These are phyloP conservation scores for Leptobrachium leishanense DNA, from an alignment of 2,113 vertebrate genomes.

Conservation along the genomic window DNA sequence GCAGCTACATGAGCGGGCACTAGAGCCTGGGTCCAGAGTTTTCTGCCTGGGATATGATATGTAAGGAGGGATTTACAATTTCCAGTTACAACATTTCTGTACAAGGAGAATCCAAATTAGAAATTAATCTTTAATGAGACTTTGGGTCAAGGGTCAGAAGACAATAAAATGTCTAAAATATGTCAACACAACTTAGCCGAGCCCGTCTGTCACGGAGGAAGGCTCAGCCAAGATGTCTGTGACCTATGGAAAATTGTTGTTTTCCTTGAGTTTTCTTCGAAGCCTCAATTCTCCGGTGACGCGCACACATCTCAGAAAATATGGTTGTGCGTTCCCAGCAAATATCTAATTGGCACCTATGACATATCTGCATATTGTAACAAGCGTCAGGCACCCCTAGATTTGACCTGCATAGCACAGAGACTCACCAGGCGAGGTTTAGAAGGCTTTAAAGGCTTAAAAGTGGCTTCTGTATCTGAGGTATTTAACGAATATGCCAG, in stretches of 20 bases:
- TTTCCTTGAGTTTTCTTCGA: neutral
- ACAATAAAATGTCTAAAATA: neutral
- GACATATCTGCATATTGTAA: slow-evolving; percentile 30
- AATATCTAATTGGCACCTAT: slow-evolving; percentile 28
- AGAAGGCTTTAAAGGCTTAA: neutral
- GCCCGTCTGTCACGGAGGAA: neutral
- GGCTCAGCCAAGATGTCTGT: neutral
- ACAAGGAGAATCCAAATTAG: neutral
- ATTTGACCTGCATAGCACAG: slow-evolving; percentile 19
- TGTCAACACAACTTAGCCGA: neutral
- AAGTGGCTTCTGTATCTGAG: slow-evolving; percentile 3
- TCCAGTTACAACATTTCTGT: no score
- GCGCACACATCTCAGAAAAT: slow-evolving; percentile 8
- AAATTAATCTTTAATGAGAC: neutral
- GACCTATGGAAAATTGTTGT: neutral
- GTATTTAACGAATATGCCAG: slow-evolving; percentile 40
- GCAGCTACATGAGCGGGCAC: no score
- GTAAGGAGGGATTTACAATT: no score
- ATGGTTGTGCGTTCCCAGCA: neutral
- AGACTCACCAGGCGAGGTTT: neutral
- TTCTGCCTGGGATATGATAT: no score
- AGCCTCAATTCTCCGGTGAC: neutral
- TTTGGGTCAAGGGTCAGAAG: neutral
- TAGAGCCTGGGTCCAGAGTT: no score
- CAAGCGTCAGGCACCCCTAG: slow-evolving; percentile 1